Conservation (phyloP, 2,888 invertebrate genomes). For the Acleris sparsana region DNA sequence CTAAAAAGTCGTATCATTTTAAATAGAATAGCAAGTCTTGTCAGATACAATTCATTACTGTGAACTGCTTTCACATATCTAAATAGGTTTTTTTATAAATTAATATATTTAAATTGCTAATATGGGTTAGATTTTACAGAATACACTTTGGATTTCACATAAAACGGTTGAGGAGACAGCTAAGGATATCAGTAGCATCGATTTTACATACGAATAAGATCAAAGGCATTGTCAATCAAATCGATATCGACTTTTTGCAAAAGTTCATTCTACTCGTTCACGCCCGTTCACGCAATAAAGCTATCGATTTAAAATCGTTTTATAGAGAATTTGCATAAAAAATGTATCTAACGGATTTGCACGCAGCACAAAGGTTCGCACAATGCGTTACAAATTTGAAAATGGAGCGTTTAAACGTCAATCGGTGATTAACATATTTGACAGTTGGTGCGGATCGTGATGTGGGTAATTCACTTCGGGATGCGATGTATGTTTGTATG, state of each 20-base stretch:
- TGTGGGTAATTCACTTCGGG: conserved; percentile 7
- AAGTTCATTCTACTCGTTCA: conserved; percentile 51
- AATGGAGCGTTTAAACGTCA: conserved; percentile 66
- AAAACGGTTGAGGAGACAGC: conserved; percentile 13
- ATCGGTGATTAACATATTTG: conserved; percentile 68
- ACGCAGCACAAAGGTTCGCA: conserved; percentile 59
- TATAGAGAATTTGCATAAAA: conserved; percentile 67
- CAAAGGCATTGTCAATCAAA: conserved; percentile 33
- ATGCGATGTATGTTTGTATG: too few species aligned
- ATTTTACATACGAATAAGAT: conserved; percentile 26
- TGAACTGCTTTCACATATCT: too few species aligned
- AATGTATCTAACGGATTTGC: conserved; percentile 74
- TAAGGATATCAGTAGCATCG: conserved; percentile 32
- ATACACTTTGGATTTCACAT: not conserved
- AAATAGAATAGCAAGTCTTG: too few species aligned
- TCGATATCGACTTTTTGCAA: conserved; percentile 12
- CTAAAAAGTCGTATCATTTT: too few species aligned
- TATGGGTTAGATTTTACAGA: not conserved
- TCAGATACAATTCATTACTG: too few species aligned
- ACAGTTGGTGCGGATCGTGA: conserved; percentile 37
- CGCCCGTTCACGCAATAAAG: conserved; percentile 60
- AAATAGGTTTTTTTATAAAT: too few species aligned
- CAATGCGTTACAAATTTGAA: conserved; percentile 73
- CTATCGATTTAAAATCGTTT: conserved; percentile 57
- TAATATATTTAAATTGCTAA: too few species aligned